These are phyloP conservation scores for Drosophila saltans DNA, from an alignment of 1,140 invertebrate genomes.

Conservation along the genomic window DNA sequence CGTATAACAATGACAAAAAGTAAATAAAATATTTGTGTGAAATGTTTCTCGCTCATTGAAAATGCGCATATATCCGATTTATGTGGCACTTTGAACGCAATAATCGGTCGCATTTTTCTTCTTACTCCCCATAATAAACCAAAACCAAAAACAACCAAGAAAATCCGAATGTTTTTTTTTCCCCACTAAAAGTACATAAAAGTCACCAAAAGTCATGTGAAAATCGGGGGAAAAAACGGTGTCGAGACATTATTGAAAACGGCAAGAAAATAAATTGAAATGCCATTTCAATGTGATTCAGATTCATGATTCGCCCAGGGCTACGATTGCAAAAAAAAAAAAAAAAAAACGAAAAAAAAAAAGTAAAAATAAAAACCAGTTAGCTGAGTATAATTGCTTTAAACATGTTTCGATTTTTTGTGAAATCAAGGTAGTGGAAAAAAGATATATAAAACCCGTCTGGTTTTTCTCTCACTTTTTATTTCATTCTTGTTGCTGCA, in stretches of 20 bases:
- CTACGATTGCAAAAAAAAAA: not conserved
- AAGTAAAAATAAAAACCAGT: not conserved
- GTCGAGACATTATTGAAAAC: conserved; percentile 4
- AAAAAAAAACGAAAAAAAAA: not conserved
- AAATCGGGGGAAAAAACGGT: not conserved
- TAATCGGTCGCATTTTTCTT: conserved; percentile 55
- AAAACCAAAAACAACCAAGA: conserved; percentile 29
- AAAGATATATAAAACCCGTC: not conserved
- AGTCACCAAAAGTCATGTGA: not conserved
- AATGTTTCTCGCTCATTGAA: conserved; percentile 50
- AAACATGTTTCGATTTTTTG: conserved; percentile 9
- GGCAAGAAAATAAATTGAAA: conserved; percentile 25
- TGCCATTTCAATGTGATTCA: conserved; percentile 29
- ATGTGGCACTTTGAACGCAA: conserved; percentile 51
- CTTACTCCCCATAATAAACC: conserved; percentile 4
- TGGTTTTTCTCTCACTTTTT: not conserved
- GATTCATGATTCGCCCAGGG: conserved; percentile 8
- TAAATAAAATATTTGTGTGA: conserved; percentile 54
- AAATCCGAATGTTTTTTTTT: not conserved
- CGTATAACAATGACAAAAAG: conserved; percentile 30
- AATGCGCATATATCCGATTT: conserved; percentile 64
- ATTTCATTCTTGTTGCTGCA: not conserved
- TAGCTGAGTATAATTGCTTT: conserved; percentile 5
- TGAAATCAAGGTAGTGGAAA: conserved; percentile 5
- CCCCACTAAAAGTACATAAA: conserved; percentile 46